These are phyloP conservation scores for Lampris megalopsis DNA, from an alignment of 2,113 vertebrate species.

Conservation along the genomic window DNA sequence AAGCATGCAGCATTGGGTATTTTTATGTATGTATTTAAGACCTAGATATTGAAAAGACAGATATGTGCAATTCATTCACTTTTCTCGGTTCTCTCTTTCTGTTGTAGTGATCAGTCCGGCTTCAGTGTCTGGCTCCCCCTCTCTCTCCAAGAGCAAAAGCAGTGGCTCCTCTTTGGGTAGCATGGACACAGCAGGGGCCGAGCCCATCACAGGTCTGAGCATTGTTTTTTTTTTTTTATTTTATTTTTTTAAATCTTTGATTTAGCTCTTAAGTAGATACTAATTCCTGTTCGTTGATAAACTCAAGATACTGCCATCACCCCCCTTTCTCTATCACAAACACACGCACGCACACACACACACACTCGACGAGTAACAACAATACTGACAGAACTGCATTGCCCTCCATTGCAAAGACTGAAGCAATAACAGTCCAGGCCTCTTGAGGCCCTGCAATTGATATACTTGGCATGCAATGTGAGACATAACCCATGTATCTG, in stretches of 20 bases:
- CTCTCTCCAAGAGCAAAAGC: constrained; percentile 89
- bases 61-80: background rate
- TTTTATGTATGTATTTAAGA: too few species aligned
- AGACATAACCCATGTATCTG: too few species aligned
- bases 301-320: background rate
- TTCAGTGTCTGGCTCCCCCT: constrained; percentile 84
- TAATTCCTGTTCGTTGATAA: background rate
- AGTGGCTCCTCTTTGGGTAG: constrained; percentile 81
- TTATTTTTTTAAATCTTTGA: background rate
- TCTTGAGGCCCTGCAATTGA: too few species aligned
- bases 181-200: constrained; percentile 82
- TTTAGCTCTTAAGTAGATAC: background rate
- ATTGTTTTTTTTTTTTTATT: background rate
- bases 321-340: too few species aligned
- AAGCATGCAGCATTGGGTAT: too few species aligned
- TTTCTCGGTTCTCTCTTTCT: background rate
- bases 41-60: background rate
- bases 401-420: too few species aligned
- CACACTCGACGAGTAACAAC: too few species aligned
- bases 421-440: too few species aligned
- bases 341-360: background rate
- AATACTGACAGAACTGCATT: too few species aligned
- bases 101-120: constrained; percentile 84
- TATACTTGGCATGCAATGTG: too few species aligned
- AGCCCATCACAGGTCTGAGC: constrained; percentile 89